These are phyloP conservation scores for Austrofundulus limnaeus DNA, from an alignment of 2,113 vertebrate genomes.

Conservation along the genomic window DNA sequence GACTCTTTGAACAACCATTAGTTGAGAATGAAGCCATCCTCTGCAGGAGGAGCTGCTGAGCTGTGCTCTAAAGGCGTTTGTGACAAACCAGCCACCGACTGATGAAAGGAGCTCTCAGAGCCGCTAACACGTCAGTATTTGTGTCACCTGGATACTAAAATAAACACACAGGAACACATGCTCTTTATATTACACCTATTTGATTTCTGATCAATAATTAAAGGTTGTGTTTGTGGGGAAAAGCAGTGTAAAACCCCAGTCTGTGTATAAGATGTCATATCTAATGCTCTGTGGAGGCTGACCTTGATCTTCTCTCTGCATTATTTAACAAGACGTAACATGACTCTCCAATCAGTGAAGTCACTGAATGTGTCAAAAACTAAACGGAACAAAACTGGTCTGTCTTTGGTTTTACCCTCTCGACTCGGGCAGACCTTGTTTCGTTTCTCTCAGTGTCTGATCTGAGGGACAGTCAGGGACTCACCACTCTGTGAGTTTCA, in stretches of 20 bases:
- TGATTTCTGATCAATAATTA: conserved; percentile 7
- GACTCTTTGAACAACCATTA: conserved; percentile 7
- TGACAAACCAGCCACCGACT: conserved; percentile 21
- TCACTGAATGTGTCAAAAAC: conserved; percentile 34
- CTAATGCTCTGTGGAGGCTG: conserved; percentile 28
- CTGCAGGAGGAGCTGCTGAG: conserved; percentile 22
- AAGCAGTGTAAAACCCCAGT: conserved; percentile 31
- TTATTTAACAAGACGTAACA: conserved; percentile 70
- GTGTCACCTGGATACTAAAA: conserved; percentile 33
- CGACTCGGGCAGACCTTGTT: neutral
- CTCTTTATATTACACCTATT: neutral
- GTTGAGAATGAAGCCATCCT: neutral
- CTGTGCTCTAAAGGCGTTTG: conserved; percentile 27
- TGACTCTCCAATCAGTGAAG: conserved; percentile 61
- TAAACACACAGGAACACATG: conserved; percentile 8
- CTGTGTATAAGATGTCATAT: conserved; percentile 54
- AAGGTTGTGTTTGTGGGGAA: neutral
- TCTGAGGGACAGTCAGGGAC: conserved; percentile 55
- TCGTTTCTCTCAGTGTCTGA: conserved; percentile 22
- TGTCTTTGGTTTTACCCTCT: conserved; percentile 7
- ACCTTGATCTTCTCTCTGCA: conserved; percentile 57
- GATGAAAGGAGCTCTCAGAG: conserved; percentile 12
- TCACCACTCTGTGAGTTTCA: conserved; percentile 49
- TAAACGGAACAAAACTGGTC: conserved; percentile 24
- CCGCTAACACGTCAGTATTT: conserved; percentile 6